These are phyloP conservation scores for Ashinkailepas kermadecensis DNA, from an alignment of 2,888 invertebrate species.

Conservation along the genomic window DNA sequence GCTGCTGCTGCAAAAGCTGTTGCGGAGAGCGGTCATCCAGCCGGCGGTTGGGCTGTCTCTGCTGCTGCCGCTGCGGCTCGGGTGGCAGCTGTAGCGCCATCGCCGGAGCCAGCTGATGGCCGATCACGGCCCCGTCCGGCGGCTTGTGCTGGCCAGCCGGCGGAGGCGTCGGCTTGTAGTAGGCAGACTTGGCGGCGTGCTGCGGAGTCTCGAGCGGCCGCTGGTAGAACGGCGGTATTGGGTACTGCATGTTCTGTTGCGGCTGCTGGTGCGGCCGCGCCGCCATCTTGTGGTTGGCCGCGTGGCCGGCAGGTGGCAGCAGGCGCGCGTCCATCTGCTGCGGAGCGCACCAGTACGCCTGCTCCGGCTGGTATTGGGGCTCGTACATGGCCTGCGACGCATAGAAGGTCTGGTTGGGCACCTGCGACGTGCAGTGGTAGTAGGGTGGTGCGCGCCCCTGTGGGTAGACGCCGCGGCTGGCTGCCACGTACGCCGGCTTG, in stretches of 20 bases:
- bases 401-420: slow-evolving; percentile 12
- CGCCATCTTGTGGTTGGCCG: not conserved
- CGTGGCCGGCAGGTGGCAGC: not conserved
- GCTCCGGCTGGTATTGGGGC: slow-evolving; percentile 18
- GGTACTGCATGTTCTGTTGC: not conserved
- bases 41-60: not conserved
- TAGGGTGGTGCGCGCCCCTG: not conserved
- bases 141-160: not conserved
- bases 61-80: not conserved
- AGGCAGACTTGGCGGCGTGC: not conserved
- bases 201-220: slow-evolving; percentile 3
- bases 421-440: slow-evolving; percentile 18
- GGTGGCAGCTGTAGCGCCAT: not conserved
- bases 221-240: slow-evolving; percentile 13
- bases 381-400: slow-evolving; percentile 14
- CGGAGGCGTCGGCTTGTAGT: not conserved
- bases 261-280: not conserved
- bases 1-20: not conserved
- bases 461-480: not conserved
- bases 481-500: not conserved
- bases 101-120: no score
- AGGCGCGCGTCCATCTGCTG: not conserved
- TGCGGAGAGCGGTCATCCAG: not conserved
- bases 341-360: slow-evolving; percentile 3
- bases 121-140: not conserved